A percentile compares a stretch with the other conserved stretches of the same genome.
These are phyloP conservation scores for Ochropleura plecta DNA, from an alignment of 2,888 invertebrate species.

Conservation along the genomic window DNA sequence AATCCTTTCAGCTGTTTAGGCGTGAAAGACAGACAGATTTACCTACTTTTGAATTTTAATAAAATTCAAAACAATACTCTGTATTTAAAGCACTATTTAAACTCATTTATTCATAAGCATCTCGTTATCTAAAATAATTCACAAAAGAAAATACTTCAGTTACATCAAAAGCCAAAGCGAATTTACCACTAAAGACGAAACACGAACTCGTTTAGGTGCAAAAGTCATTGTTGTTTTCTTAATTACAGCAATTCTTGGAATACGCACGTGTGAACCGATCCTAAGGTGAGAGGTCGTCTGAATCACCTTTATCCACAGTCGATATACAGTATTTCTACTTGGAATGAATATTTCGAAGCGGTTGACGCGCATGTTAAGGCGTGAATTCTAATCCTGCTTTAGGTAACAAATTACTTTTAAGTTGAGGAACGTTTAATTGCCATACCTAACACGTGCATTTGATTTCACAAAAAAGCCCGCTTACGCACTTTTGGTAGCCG, in stretches of 20 bases:
- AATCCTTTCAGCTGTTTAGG: not conserved
- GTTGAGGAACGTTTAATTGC: not conserved
- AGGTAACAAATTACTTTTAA: not conserved
- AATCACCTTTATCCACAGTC: constrained; percentile 60
- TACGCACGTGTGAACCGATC: constrained; percentile 5
- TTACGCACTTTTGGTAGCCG: no score
- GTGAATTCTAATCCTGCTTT: not conserved
- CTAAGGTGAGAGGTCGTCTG: constrained; percentile 15
- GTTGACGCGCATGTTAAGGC: not conserved
- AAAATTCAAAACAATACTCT: not conserved
- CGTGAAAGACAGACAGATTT: not conserved
- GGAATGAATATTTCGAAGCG: not conserved
- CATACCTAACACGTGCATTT: not conserved
- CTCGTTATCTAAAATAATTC: not conserved
- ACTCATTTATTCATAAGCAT: no score
- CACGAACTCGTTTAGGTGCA: not conserved
- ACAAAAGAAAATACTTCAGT: not conserved
- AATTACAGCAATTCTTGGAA: constrained; percentile 41
- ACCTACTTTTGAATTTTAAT: not conserved
- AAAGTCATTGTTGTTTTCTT: constrained; percentile 8
- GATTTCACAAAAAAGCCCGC: not conserved
- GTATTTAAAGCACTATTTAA: not conserved
- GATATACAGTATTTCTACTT: not conserved
- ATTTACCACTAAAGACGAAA: not conserved
- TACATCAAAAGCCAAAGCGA: constrained; percentile 3